Evolutionary conservation across 2,797 vertebrate genomes (phyloP).

Genomic region (Pagetopsis macropterus): DNA sequence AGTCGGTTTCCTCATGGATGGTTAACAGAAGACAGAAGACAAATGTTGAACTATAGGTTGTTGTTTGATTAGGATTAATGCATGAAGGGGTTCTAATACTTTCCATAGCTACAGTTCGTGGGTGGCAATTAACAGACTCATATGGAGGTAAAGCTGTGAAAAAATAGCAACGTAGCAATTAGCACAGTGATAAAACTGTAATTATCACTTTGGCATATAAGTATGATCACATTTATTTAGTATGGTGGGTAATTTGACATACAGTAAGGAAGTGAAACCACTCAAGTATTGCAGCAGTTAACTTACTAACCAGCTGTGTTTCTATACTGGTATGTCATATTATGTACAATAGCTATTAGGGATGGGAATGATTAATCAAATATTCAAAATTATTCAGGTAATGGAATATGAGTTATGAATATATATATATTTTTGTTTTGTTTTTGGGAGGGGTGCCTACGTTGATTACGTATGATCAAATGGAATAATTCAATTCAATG

Average conservation of each 20-base stretch:
- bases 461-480: too few species aligned
- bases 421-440: too few species aligned
- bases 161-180: conserved; percentile 41
- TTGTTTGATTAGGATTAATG: not conserved
- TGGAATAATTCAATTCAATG: too few species aligned
- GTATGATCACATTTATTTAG: conserved; percentile 5
- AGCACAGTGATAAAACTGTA: conserved; percentile 31
- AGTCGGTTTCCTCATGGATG: not conserved
- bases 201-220: conserved; percentile 53
- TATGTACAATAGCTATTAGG: too few species aligned
- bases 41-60: not conserved
- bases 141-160: conserved; percentile 10
- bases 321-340: not conserved
- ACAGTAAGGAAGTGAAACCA: not conserved
- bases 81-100: not conserved
- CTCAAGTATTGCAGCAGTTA: not conserved
- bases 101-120: conserved; percentile 8
- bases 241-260: not conserved
- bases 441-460: too few species aligned
- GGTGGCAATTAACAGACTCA: conserved; percentile 19
- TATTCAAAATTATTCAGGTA: too few species aligned
- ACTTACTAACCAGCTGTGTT: conserved; percentile 5
- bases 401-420: too few species aligned
- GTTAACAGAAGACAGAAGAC: not conserved
- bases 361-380: too few species aligned